Percentiles rank a stretch among this genome's conserved stretches.
These are phyloP conservation scores for Aphidoletes aphidimyza DNA, from an alignment of 2,888 invertebrate genomes.

Conservation along the genomic window DNA sequence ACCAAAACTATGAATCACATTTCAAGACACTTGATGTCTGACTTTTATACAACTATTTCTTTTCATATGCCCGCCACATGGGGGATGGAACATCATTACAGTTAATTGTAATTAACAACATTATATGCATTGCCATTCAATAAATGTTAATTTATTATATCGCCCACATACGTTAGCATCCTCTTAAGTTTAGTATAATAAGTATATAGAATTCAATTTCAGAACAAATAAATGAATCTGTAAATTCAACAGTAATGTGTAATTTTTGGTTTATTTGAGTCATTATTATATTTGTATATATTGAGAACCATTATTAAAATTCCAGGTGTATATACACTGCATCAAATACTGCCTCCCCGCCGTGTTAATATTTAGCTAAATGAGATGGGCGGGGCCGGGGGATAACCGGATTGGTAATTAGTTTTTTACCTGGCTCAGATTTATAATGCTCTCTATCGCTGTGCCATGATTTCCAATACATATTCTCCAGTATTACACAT, in stretches of 20 bases:
- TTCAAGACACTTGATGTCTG: no score
- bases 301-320: slow-evolving; percentile 40
- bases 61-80: no score
- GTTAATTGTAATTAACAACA: neutral
- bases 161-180: neutral
- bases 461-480: neutral
- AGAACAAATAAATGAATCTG: neutral
- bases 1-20: no score
- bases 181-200: neutral
- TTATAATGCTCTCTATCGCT: neutral
- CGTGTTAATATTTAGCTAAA: no score
- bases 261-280: neutral
- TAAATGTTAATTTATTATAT: neutral
- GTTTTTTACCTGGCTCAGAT: neutral
- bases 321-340: slow-evolving; percentile 16
- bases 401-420: no score
- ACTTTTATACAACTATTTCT: no score
- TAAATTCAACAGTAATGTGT: neutral
- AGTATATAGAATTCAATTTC: neutral
- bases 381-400: no score
- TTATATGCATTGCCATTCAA: neutral
- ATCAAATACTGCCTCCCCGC: no score
- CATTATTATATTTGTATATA: neutral
- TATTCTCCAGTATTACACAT: neutral
- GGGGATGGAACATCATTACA: slow-evolving; percentile 9